phyloP scores from a whole-genome alignment of 2,888 invertebrate species.

The Chydorus sphaericus region DNA sequence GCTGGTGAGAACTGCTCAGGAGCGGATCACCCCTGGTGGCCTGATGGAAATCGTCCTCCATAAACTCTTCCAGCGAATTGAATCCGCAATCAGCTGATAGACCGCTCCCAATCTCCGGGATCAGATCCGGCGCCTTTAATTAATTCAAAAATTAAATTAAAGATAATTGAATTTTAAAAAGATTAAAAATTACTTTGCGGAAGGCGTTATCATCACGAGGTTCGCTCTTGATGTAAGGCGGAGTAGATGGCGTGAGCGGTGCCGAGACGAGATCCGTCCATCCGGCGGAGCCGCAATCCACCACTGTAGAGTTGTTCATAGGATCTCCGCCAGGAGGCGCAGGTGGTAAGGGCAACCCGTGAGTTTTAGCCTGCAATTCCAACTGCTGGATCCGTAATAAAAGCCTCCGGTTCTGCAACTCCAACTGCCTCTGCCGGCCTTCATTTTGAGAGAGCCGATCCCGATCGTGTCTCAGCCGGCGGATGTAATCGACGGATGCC shows the following conservation, averaged over 20 bases:
- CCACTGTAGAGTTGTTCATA: neutral
- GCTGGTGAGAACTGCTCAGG: constrained; percentile 38
- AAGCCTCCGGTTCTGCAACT: constrained; percentile 65
- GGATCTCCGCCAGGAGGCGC: neutral
- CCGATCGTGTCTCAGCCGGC: constrained; percentile 53
- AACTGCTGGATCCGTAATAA: constrained; percentile 70
- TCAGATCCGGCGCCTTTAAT: constrained; percentile 40
- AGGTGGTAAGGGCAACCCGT: constrained; percentile 35
- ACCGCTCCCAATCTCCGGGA: constrained; percentile 38
- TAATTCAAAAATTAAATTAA: neutral
- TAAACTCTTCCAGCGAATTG: constrained; percentile 45
- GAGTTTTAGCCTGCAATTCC: constrained; percentile 58
- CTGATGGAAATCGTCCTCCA: constrained; percentile 41
- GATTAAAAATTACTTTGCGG: neutral
- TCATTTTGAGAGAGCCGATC: constrained; percentile 61
- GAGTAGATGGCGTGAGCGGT: neutral
- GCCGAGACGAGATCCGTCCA: constrained; percentile 1
- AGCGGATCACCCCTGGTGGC: constrained; percentile 40
- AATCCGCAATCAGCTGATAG: constrained; percentile 28
- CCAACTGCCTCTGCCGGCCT: constrained; percentile 60
- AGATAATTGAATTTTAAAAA: neutral
- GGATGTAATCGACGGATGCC: constrained; percentile 93
- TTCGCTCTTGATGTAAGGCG: constrained; percentile 9
- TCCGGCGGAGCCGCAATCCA: neutral
- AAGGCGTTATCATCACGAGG: constrained; percentile 8